These are phyloP conservation scores for Rhabdophis nuchalis DNA, from an alignment of 2,797 vertebrate genomes.

Conservation along the genomic window DNA sequence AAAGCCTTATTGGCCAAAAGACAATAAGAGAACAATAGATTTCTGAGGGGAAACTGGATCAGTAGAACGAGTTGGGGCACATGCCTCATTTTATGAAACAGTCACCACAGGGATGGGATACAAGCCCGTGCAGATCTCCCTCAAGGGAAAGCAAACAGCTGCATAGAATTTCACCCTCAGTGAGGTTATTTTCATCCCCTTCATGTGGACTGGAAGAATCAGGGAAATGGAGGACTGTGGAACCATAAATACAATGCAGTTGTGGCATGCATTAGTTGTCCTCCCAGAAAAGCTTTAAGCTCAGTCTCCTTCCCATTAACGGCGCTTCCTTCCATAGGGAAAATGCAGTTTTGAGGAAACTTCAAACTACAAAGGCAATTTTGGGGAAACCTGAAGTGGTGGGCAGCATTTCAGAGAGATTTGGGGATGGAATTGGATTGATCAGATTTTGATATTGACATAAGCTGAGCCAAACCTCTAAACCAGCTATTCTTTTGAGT, in stretches of 20 bases:
- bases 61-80: not conserved
- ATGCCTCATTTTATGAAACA: not conserved
- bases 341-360: not conserved
- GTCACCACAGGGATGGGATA: not conserved
- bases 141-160: not conserved
- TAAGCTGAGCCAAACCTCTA: constrained; percentile 22
- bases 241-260: not conserved
- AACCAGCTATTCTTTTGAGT: not conserved
- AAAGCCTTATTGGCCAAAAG: not conserved
- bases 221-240: not conserved
- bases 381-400: not conserved
- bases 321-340: not conserved
- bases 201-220: not conserved
- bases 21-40: not conserved
- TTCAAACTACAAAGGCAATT: not conserved
- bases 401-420: not conserved
- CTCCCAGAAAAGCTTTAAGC: not conserved
- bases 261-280: not conserved
- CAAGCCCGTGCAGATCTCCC: not conserved
- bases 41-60: not conserved
- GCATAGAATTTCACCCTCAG: not conserved
- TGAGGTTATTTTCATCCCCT: not conserved
- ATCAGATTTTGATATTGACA: not conserved
- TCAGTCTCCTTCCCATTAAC: not conserved
- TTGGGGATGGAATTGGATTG: not conserved